Evolutionary conservation across 1,140 invertebrate genomes (phyloP).

Genomic region (Maconellicoccus hirsutus): DNA sequence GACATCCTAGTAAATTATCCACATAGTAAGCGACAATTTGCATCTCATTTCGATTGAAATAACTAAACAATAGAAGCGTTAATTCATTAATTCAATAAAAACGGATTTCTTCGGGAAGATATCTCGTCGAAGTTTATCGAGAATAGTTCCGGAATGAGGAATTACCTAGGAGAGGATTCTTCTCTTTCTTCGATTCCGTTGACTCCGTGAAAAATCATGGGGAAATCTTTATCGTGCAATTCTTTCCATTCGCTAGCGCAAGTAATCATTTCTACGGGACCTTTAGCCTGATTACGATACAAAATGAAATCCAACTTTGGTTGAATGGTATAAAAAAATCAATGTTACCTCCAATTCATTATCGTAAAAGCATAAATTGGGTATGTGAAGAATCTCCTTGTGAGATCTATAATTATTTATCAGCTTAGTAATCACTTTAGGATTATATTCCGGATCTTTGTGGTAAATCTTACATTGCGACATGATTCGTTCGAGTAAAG

Average conservation of each 20-base stretch:
- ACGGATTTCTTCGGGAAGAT: too few species aligned
- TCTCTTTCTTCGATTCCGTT: constrained; percentile 59
- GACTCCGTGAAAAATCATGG: constrained; percentile 69
- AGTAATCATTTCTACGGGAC: background rate
- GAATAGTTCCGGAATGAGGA: too few species aligned
- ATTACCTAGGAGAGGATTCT: constrained; percentile 50
- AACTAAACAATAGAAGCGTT: background rate
- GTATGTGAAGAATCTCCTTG: constrained; percentile 45
- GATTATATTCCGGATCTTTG: constrained; percentile 34
- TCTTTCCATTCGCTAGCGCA: constrained; percentile 31
- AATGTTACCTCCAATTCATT: constrained; percentile 37
- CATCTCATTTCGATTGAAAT: background rate
- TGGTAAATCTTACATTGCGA: background rate
- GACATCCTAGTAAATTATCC: background rate
- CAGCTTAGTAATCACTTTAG: constrained; percentile 57
- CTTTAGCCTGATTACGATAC: too few species aligned
- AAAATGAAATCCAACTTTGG: too few species aligned
- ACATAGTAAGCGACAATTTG: background rate
- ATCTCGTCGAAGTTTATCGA: too few species aligned
- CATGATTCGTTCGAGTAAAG: constrained; percentile 21
- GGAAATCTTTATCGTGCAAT: constrained; percentile 39
- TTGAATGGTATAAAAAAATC: too few species aligned
- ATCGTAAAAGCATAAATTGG: constrained; percentile 52
- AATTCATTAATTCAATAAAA: background rate
- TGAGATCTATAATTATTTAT: constrained; percentile 57